Base-by-base conservation (phyloP, 2,888 invertebrate genomes). In the Helobdella robusta region DNA sequence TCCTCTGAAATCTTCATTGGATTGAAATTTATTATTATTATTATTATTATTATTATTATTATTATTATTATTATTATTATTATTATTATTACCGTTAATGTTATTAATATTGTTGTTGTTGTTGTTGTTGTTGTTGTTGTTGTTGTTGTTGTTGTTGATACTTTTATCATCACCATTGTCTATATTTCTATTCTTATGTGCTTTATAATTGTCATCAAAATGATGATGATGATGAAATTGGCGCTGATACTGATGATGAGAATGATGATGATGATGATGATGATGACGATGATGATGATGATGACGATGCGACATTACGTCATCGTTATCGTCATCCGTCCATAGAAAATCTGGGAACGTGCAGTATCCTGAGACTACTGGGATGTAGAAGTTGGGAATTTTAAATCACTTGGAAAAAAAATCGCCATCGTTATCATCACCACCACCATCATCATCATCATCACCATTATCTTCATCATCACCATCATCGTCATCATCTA, bases 311-410 rank as follows among this genome's bases (percentile, higher is more conserved):
- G n/a, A 8, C 1, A 23, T 25, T 25, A 48, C 23, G 6, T 48
- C 48, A 5, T 1, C 25, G 48, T 48, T 48, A 20, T 48, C 48
- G 11, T 56, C 30, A n/a, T 56, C 56, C 32, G 28, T 28, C 56
- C 56, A 56, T 28, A 56, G 56, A 32, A 30, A 56, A 28, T 28
- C 5, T 56, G 56, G 56, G 32, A 56, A 56, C 5, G 25, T 56
- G 56, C 56, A 56, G 56, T 56, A 56, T 11, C 30, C 56, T 30
- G 48, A 48, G 23, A 23, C 23, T 20, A 48, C 48, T 2, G 15
- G 5, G 6, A 48, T 8, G 48, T 23, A 23, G 48, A 20, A 48
- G 25, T 25, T 25, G 20, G 56, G 8, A 40, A 40, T 40, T 11
- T 40, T 40, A n/a, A n/a, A 40, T 40, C 11, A 40, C 11, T 40